A percentile compares a stretch with the other conserved stretches of the same genome.
Evolutionary conservation across 2,888 invertebrate genomes (phyloP).

Genomic region (Cephus rjabovi): DNA sequence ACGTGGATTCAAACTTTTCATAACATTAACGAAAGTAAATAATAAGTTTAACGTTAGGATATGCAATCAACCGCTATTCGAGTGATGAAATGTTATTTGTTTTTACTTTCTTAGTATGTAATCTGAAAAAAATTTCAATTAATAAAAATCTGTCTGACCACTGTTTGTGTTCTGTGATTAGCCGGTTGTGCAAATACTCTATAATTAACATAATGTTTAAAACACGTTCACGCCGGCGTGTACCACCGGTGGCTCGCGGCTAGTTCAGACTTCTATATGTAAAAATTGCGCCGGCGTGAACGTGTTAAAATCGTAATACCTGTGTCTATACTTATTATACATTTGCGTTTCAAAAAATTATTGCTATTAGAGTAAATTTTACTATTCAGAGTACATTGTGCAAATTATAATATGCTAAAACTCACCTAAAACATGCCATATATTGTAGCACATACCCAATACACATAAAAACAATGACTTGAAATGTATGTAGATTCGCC

Average conservation of each 20-base stretch:
- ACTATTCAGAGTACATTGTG: background rate
- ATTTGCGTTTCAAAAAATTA: background rate
- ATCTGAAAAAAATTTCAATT: background rate
- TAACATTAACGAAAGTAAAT: background rate
- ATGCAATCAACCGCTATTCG: background rate
- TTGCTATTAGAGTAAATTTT: background rate
- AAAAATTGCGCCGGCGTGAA: too few species aligned
- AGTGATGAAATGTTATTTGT: background rate
- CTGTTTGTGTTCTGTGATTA: background rate
- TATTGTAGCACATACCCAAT: constrained; percentile 83
- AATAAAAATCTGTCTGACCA: background rate
- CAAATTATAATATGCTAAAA: background rate
- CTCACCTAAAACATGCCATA: constrained; percentile 81
- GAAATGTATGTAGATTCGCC: constrained; percentile 76
- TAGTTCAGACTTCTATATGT: too few species aligned
- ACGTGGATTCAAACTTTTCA: background rate
- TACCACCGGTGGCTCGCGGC: too few species aligned
- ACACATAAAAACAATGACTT: constrained; percentile 76
- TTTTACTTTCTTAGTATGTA: background rate
- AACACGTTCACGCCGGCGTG: too few species aligned
- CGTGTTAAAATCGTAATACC: background rate
- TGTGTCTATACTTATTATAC: background rate
- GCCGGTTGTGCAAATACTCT: background rate
- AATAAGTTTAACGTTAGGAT: background rate
- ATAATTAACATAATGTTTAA: background rate